A percentile compares a stretch with the other conserved stretches of the same genome.
Evolutionary conservation across 2,888 invertebrate species (phyloP).

Genomic region (Trichogramma evanescens): DNA sequence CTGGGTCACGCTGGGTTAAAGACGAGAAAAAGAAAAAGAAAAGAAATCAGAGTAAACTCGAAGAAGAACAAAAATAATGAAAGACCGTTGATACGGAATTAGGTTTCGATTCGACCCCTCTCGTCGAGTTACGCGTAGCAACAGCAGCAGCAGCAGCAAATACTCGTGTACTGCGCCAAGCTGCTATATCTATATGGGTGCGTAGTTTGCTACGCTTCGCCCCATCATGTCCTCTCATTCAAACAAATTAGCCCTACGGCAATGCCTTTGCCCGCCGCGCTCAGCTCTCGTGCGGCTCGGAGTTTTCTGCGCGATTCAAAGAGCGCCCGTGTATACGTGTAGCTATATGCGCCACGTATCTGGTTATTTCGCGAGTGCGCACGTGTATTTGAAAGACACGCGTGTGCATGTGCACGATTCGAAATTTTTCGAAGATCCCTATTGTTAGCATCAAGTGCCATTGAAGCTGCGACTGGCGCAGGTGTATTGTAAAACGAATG

Average conservation of each 20-base stretch:
- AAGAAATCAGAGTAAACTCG: background rate
- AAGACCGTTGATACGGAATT: conserved; percentile 46
- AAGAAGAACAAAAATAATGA: conserved; percentile 39
- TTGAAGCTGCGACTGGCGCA: too few species aligned
- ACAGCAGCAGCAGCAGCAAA: too few species aligned
- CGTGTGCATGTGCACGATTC: too few species aligned
- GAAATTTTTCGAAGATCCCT: too few species aligned
- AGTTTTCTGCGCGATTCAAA: conserved; percentile 40
- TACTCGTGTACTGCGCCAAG: too few species aligned
- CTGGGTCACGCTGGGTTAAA: too few species aligned
- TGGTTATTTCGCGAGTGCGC: too few species aligned
- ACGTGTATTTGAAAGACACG: too few species aligned
- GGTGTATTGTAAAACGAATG: too few species aligned
- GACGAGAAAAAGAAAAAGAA: conserved; percentile 1
- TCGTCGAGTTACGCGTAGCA: conserved; percentile 1
- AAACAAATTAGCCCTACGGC: conserved; percentile 46
- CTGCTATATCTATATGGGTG: background rate
- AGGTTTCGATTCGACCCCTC: conserved; percentile 28
- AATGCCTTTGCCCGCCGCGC: conserved; percentile 28
- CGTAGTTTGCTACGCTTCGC: background rate
- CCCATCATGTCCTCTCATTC: conserved; percentile 39
- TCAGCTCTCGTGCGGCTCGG: conserved; percentile 23
- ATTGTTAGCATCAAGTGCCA: too few species aligned
- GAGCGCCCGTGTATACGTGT: conserved; percentile 11
- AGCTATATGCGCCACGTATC: too few species aligned